A percentile compares a stretch with the other conserved stretches of the same genome.
phyloP scores from a whole-genome alignment of 2,113 vertebrate genomes.

The Strix uralensis region DNA sequence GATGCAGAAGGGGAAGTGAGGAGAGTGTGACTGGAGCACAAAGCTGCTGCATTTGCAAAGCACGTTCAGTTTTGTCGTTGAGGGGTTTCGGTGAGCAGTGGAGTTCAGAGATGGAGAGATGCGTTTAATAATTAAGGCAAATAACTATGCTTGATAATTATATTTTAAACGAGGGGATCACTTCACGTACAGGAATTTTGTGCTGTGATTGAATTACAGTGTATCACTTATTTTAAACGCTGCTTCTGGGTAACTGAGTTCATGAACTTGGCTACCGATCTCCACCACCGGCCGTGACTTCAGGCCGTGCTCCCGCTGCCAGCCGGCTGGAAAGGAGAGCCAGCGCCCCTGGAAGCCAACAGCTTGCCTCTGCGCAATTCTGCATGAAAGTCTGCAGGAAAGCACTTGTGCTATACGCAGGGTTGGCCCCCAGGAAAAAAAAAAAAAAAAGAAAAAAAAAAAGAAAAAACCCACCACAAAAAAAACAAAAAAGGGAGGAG shows the following conservation, averaged over 20 bases:
- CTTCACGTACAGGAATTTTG: not conserved
- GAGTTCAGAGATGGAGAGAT: not conserved
- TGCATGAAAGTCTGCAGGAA: not conserved
- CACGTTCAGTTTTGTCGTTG: rapidly evolving
- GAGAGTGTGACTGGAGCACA: rapidly evolving
- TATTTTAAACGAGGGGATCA: not conserved
- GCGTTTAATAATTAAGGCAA: not conserved
- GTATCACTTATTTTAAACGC: not conserved
- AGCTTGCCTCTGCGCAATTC: not conserved
- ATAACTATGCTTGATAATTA: not conserved
- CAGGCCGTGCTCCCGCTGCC: not conserved
- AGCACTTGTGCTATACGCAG: rapidly evolving
- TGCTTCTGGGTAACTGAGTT: not conserved
- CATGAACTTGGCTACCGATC: rapidly evolving
- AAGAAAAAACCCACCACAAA: too few species aligned
- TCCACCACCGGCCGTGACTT: not conserved
- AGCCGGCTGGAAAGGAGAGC: not conserved
- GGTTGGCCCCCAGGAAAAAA: not conserved
- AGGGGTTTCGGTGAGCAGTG: rapidly evolving
- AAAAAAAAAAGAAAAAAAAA: not conserved
- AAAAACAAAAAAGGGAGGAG: too few species aligned
- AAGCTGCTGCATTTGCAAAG: not conserved
- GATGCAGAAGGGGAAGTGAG: not conserved
- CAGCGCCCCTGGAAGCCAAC: not conserved
- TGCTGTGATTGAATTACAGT: rapidly evolving